Percentiles rank a stretch among this genome's conserved stretches.
These are phyloP conservation scores for Brachionus asplanchnoidis DNA, from an alignment of 1,140 invertebrate genomes.

Conservation along the genomic window DNA sequence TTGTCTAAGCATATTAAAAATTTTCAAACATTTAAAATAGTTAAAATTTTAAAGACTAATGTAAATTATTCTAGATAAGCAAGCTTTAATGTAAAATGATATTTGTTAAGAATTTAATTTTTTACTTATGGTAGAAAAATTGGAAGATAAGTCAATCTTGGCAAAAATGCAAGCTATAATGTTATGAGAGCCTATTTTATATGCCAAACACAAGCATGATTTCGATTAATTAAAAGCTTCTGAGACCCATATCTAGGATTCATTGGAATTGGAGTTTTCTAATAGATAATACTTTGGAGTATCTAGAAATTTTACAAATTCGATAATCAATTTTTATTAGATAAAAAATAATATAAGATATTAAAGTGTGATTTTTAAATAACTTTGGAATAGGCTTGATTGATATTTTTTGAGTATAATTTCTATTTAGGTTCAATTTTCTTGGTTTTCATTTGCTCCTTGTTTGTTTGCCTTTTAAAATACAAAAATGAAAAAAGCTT, in stretches of 20 bases:
- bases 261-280: background rate
- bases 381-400: too few species aligned
- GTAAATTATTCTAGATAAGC: background rate
- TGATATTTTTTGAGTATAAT: too few species aligned
- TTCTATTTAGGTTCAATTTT: background rate
- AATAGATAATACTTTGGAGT: background rate
- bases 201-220: background rate
- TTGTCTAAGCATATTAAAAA: background rate
- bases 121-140: background rate
- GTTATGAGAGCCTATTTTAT: background rate
- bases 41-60: background rate
- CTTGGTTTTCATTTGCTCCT: background rate
- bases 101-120: background rate
- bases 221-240: background rate
- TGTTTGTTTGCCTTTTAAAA: background rate
- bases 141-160: background rate
- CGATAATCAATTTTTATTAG: background rate
- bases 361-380: background rate
- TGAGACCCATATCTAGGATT: background rate
- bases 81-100: background rate
- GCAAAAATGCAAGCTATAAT: background rate
- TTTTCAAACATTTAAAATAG: background rate
- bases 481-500: background rate
- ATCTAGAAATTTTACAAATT: background rate
- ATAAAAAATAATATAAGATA: background rate